phyloP scores from a whole-genome alignment of 2,113 vertebrate genomes.

The Oreochromis aureus region DNA sequence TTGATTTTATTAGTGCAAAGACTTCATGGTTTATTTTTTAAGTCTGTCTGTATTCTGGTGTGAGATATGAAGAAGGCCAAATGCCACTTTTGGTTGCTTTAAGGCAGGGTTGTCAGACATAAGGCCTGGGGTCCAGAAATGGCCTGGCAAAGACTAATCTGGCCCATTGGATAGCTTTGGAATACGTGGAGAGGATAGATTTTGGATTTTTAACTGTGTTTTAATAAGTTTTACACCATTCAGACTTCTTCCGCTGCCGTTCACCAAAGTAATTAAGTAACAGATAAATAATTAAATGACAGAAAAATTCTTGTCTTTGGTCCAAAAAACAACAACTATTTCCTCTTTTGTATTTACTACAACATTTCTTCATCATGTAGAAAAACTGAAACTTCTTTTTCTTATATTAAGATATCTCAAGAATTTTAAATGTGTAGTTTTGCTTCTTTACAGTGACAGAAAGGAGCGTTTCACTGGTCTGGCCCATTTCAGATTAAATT shows the following conservation, averaged over 20 bases:
- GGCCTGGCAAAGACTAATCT: accelerated
- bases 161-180: accelerated
- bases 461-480: not conserved
- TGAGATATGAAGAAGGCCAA: not conserved
- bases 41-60: not conserved
- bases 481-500: not conserved
- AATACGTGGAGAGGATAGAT: not conserved
- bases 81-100: not conserved
- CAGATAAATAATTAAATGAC: not conserved
- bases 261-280: not conserved
- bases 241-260: not conserved
- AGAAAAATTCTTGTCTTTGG: not conserved
- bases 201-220: not conserved
- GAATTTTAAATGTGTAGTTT: not conserved
- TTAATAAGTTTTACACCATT: not conserved
- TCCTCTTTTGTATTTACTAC: not conserved
- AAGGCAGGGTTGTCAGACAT: not conserved
- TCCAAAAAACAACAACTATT: accelerated
- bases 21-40: not conserved
- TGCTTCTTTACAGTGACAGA: not conserved
- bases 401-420: not conserved
- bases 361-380: not conserved
- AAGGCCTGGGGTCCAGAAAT: not conserved
- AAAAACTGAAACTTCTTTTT: not conserved
- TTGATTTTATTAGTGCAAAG: not conserved